These are phyloP conservation scores for Synanceia verrucosa DNA, from an alignment of 2,797 vertebrate species.

Conservation along the genomic window DNA sequence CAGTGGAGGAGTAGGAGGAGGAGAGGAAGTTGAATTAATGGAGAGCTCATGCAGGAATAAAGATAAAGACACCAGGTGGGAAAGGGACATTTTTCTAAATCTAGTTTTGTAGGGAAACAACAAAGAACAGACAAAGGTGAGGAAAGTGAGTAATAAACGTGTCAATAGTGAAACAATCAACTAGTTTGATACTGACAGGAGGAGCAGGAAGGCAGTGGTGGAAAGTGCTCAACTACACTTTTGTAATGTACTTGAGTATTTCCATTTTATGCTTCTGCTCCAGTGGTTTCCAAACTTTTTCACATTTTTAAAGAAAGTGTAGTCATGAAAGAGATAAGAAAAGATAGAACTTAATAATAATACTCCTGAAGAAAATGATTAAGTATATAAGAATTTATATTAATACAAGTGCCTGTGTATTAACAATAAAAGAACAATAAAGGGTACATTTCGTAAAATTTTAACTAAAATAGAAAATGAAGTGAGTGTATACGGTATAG, in stretches of 20 bases:
- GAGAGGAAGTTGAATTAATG: background rate
- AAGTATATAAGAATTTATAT: too few species aligned
- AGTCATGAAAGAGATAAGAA: too few species aligned
- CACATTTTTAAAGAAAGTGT: too few species aligned
- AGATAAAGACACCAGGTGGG: background rate
- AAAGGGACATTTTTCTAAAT: background rate
- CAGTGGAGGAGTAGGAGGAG: conserved; percentile 1
- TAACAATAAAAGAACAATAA: too few species aligned
- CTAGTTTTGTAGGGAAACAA: background rate
- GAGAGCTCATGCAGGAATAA: background rate
- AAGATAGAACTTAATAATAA: too few species aligned
- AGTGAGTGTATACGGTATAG: too few species aligned
- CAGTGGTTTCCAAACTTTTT: too few species aligned
- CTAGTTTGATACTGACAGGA: background rate
- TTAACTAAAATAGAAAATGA: too few species aligned
- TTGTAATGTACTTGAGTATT: background rate
- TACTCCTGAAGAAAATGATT: too few species aligned
- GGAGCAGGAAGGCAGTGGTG: background rate
- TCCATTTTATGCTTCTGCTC: background rate
- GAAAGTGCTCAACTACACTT: background rate
- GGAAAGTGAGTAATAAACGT: background rate
- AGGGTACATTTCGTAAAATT: too few species aligned
- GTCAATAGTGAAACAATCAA: background rate
- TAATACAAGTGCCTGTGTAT: too few species aligned
- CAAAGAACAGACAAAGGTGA: background rate